Evolutionary conservation across 2,113 vertebrate species (phyloP).

Genomic region (Albula glossodonta): DNA sequence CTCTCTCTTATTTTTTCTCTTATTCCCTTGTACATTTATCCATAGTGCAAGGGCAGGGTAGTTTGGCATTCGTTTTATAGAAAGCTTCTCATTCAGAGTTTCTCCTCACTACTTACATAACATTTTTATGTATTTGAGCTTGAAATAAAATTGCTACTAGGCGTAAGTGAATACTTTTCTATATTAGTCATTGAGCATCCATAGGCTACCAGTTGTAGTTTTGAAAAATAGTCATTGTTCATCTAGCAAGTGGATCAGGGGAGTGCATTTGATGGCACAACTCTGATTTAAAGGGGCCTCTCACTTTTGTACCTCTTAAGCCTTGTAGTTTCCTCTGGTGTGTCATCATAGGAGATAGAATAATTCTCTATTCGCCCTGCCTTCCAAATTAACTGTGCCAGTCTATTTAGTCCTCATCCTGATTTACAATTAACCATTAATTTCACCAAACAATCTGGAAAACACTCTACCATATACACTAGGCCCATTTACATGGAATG

Average conservation of each 20-base stretch:
- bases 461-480: too few relatives aligned
- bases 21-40: too few relatives aligned
- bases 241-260: neutral
- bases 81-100: neutral
- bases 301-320: too few relatives aligned
- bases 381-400: too few relatives aligned
- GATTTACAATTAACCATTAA: too few relatives aligned
- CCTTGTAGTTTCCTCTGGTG: too few relatives aligned
- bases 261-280: neutral
- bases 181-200: neutral
- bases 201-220: neutral
- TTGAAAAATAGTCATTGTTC: neutral
- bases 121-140: neutral
- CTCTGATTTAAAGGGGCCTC: too few relatives aligned
- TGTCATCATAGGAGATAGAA: too few relatives aligned
- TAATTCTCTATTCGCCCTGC: too few relatives aligned
- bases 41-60: neutral
- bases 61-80: neutral
- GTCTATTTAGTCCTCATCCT: too few relatives aligned
- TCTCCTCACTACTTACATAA: neutral
- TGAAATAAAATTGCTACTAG: neutral
- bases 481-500: too few relatives aligned
- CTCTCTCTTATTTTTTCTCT: neutral
- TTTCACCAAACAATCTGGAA: too few relatives aligned
- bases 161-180: neutral